These are phyloP conservation scores for Leptinotarsa lineolata DNA, from an alignment of 1,140 invertebrate species.

Conservation along the genomic window DNA sequence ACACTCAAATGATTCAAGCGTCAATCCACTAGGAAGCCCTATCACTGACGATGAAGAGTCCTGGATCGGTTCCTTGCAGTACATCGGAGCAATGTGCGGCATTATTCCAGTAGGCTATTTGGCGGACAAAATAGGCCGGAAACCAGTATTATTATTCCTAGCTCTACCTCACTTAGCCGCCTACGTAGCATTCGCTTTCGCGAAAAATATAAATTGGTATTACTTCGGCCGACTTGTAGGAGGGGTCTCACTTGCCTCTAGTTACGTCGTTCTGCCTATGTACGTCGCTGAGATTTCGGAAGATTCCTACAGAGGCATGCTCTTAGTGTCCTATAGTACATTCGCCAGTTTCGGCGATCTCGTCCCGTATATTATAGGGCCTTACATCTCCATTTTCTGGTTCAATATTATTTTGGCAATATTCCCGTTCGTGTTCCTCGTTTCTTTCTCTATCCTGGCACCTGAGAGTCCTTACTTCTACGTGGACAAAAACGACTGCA, in stretches of 20 bases:
- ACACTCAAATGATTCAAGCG: conserved; percentile 38
- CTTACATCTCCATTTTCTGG: conserved; percentile 60
- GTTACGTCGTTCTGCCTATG: conserved; percentile 58
- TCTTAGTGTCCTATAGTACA: conserved; percentile 34
- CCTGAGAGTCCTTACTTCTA: conserved; percentile 80
- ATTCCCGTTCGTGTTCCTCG: conserved; percentile 60
- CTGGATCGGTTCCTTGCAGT: conserved; percentile 81
- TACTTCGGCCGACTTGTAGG: conserved; percentile 54
- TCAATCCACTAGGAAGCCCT: conserved; percentile 56
- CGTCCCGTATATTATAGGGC: conserved; percentile 63
- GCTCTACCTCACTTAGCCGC: conserved; percentile 54
- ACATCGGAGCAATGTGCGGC: conserved; percentile 78
- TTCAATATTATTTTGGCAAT: conserved; percentile 59
- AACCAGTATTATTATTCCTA: conserved; percentile 52
- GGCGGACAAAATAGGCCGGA: conserved; percentile 66
- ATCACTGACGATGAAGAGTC: conserved; percentile 63
- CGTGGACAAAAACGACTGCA: conserved; percentile 62
- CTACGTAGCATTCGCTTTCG: conserved; percentile 54
- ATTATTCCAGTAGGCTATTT: conserved; percentile 64
- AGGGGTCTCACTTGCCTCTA: conserved; percentile 56
- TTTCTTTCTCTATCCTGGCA: conserved; percentile 55
- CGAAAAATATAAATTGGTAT: conserved; percentile 50
- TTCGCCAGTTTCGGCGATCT: conserved; percentile 39
- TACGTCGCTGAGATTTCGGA: conserved; percentile 60
- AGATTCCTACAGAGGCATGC: conserved; percentile 38